Conservation (phyloP, 2,888 invertebrate species). For the Yponomeuta plumbellus region DNA sequence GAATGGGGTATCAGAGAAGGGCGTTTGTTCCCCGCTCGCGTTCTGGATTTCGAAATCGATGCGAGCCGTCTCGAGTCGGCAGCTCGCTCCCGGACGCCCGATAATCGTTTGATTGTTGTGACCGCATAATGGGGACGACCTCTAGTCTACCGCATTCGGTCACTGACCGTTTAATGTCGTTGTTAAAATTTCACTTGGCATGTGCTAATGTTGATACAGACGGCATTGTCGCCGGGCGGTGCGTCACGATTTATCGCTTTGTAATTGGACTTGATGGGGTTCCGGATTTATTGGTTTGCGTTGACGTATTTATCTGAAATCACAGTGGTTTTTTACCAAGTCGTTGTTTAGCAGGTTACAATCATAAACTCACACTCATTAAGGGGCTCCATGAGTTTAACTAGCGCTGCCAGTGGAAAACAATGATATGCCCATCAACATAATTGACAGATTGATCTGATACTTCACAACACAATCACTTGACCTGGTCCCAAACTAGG, state of each 20-base stretch:
- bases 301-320: background rate
- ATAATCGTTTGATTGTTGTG: constrained; percentile 65
- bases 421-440: too few relatives aligned
- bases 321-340: background rate
- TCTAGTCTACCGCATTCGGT: constrained; percentile 46
- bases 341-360: background rate
- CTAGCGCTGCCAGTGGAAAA: too few relatives aligned
- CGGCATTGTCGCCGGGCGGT: background rate
- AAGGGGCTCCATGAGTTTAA: too few relatives aligned
- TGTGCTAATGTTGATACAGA: constrained; percentile 36
- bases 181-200: constrained; percentile 52
- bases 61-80: constrained; percentile 55
- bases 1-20: constrained; percentile 65
- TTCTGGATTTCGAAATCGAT: constrained; percentile 73
- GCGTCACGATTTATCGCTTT: constrained; percentile 1
- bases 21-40: constrained; percentile 67
- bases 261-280: constrained; percentile 4
- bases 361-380: too few relatives aligned
- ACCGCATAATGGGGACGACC: constrained; percentile 54
- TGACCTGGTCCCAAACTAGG: too few relatives aligned
- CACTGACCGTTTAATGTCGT: constrained; percentile 49
- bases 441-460: too few relatives aligned
- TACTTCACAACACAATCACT: too few relatives aligned
- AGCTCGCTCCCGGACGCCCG: constrained; percentile 37
- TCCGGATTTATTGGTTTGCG: background rate